A percentile compares a stretch with the other conserved stretches of the same genome.
phyloP scores from a whole-genome alignment of 2,797 vertebrate species.

The Scarus forsteni region DNA sequence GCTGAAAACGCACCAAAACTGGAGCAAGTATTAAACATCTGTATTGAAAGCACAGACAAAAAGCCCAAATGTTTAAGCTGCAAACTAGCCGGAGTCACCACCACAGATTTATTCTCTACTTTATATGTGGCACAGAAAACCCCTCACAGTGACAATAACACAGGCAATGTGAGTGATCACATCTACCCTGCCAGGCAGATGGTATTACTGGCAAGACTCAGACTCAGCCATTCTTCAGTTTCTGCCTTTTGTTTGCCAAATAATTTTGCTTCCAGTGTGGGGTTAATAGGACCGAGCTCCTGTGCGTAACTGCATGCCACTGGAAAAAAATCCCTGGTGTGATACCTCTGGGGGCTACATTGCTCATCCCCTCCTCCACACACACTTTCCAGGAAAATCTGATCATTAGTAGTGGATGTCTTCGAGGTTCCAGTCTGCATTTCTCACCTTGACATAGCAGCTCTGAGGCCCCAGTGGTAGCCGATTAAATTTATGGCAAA shows the following conservation, averaged over 20 bases:
- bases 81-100: neutral
- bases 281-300: constrained; percentile 33
- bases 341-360: constrained; percentile 41
- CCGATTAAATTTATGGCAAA: constrained; percentile 52
- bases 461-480: constrained; percentile 27
- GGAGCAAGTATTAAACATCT: constrained; percentile 5
- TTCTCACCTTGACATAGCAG: constrained; percentile 66
- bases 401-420: constrained; percentile 65
- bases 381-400: constrained; percentile 49
- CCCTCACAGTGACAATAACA: neutral
- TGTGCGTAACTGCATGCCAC: constrained; percentile 30
- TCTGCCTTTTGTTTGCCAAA: constrained; percentile 9
- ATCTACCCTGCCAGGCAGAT: neutral
- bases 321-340: constrained; percentile 42
- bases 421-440: constrained; percentile 55
- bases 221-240: constrained; percentile 12
- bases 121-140: constrained; percentile 2
- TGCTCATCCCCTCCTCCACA: constrained; percentile 53
- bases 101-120: neutral
- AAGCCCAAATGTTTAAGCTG: neutral
- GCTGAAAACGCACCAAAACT: neutral
- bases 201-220: neutral
- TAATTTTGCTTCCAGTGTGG: constrained; percentile 30
- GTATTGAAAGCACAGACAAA: constrained; percentile 2
- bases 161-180: neutral